Conservation (phyloP, 1,140 invertebrate species). For the Diachasmimorpha longicaudata region DNA sequence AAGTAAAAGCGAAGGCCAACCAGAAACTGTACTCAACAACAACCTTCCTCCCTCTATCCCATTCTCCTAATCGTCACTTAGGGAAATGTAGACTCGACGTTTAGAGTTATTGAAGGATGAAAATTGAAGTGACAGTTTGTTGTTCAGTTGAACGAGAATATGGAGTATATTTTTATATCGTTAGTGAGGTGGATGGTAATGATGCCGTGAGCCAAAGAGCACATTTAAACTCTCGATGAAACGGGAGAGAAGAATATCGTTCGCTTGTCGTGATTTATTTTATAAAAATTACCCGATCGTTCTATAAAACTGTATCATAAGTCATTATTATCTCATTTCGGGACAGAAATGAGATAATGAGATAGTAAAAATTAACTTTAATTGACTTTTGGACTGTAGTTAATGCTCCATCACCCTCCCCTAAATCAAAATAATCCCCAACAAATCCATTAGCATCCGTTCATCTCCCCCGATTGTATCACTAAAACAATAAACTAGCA, state of each 20-base stretch:
- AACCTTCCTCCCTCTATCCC: neutral
- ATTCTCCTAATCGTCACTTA: neutral
- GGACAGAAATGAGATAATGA: no score
- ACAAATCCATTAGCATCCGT: neutral
- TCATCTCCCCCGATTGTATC: neutral
- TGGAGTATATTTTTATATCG: neutral
- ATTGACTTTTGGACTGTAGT: neutral
- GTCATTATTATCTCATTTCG: no score
- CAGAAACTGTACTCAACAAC: neutral
- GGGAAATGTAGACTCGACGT: neutral
- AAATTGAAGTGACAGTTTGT: neutral
- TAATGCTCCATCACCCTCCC: neutral
- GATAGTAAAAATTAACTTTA: no score
- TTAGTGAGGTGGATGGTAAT: neutral
- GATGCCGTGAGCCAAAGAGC: no score
- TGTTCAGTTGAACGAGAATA: neutral
- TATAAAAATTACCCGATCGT: no score
- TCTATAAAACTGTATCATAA: no score
- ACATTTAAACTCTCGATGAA: no score
- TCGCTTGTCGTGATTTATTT: no score
- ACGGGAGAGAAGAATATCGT: no score
- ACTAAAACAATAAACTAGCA: neutral
- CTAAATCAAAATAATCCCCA: neutral
- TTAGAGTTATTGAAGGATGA: neutral
- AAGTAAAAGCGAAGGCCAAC: conserved; percentile 1